phyloP scores from a whole-genome alignment of 2,113 vertebrate species.

The Hippocampus guttulatus region DNA sequence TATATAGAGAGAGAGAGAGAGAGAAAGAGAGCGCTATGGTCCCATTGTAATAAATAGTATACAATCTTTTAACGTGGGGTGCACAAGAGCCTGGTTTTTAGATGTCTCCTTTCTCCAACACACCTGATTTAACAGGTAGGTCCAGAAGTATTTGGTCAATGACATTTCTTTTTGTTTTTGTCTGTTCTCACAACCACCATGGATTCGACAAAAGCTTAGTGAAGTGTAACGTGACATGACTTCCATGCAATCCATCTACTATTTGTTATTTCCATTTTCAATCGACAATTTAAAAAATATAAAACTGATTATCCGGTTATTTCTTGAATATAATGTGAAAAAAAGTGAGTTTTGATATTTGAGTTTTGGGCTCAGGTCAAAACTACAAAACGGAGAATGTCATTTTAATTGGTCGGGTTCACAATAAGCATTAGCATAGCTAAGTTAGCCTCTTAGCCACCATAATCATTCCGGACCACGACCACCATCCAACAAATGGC shows the following conservation, averaged over 20 bases:
- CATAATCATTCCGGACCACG: neutral
- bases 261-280: neutral
- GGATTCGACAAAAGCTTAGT: neutral
- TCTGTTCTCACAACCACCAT: neutral
- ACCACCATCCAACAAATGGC: neutral
- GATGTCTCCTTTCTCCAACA: too few relatives aligned
- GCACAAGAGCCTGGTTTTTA: too few relatives aligned
- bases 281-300: too few relatives aligned
- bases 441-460: neutral
- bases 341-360: too few relatives aligned
- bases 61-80: too few relatives aligned
- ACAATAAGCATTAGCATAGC: neutral
- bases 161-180: neutral
- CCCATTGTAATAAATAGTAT: neutral
- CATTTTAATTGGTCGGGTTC: neutral
- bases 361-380: neutral
- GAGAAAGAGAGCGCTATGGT: neutral
- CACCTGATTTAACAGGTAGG: neutral
- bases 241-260: neutral
- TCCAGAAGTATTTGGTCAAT: conserved; percentile 1
- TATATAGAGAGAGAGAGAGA: too few relatives aligned
- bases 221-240: neutral
- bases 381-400: neutral
- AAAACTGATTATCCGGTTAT: too few relatives aligned
- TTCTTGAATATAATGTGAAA: too few relatives aligned